These are phyloP conservation scores for Melanotus villosus DNA, from an alignment of 2,888 invertebrate genomes.

Conservation along the genomic window DNA sequence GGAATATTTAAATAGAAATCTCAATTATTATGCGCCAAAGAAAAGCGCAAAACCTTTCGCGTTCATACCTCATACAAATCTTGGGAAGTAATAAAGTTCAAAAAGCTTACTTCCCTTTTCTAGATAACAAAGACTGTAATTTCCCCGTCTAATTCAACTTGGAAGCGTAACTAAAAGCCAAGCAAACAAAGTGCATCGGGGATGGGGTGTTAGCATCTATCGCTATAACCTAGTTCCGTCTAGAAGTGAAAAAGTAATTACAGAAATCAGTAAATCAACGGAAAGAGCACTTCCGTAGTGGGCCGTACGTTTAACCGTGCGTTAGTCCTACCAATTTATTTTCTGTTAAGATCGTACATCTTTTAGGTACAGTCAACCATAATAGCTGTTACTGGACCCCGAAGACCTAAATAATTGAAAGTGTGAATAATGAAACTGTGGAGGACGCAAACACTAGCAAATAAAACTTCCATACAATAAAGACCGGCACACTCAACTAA, in stretches of 20 bases:
- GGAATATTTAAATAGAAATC: slow-evolving; percentile 32
- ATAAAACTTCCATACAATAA: too few species aligned
- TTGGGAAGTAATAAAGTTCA: slow-evolving; percentile 45
- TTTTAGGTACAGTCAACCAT: slow-evolving; percentile 13
- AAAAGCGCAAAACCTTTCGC: slow-evolving; percentile 34
- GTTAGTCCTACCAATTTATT: slow-evolving; percentile 27
- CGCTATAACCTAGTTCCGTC: slow-evolving; percentile 38
- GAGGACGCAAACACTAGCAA: neutral
- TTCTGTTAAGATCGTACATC: slow-evolving; percentile 28
- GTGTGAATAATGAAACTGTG: neutral
- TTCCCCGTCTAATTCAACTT: slow-evolving; percentile 49
- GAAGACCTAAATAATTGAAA: slow-evolving; percentile 16
- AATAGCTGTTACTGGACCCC: slow-evolving; percentile 5
- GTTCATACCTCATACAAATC: slow-evolving; percentile 41
- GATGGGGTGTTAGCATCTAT: slow-evolving; percentile 36
- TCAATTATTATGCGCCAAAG: slow-evolving; percentile 28
- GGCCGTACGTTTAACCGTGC: slow-evolving; percentile 30
- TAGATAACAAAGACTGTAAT: slow-evolving; percentile 47
- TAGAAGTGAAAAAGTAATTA: slow-evolving; percentile 46
- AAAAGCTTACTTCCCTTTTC: slow-evolving; percentile 46
- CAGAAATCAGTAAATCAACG: slow-evolving; percentile 49
- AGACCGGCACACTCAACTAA: neutral
- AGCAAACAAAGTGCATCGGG: slow-evolving; percentile 42
- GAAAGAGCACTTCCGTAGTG: slow-evolving; percentile 42
- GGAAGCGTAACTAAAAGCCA: slow-evolving; percentile 45